Evolutionary conservation across 2,113 vertebrate genomes (phyloP).

Genomic region (Mungos mungo): DNA sequence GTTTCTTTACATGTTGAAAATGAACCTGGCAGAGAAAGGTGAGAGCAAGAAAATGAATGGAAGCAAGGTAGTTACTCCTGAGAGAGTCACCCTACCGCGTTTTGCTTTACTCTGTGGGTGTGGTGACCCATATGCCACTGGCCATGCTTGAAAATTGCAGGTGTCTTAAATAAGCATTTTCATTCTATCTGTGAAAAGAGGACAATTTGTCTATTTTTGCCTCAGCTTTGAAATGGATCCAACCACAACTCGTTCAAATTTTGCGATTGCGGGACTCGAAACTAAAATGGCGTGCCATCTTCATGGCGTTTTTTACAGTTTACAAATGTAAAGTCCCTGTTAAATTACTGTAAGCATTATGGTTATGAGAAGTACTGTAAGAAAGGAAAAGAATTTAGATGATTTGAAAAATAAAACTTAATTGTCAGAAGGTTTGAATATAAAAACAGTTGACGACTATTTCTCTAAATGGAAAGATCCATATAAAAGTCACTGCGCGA

Average conservation of each 20-base stretch:
- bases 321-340: conserved; percentile 55
- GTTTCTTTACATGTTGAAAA: background rate
- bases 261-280: conserved; percentile 28
- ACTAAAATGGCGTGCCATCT: background rate
- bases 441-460: conserved; percentile 75
- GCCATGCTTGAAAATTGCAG: background rate
- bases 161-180: background rate
- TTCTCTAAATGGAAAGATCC: conserved; percentile 82
- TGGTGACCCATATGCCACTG: background rate
- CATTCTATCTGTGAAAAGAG: background rate
- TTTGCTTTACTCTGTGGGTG: background rate
- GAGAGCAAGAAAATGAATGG: background rate
- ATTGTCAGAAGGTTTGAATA: conserved; percentile 75
- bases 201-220: background rate
- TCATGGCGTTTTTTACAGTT: conserved; percentile 59
- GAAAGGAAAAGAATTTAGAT: conserved; percentile 54
- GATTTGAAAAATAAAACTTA: conserved; percentile 71
- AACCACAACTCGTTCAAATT: conserved; percentile 53
- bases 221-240: conserved; percentile 26
- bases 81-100: background rate
- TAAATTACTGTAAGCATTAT: conserved; percentile 54
- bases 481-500: conserved; percentile 82
- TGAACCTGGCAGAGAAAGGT: background rate
- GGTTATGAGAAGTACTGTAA: conserved; percentile 26
- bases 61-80: background rate